Percentiles rank a stretch among this genome's conserved stretches.
These are phyloP conservation scores for Boulengeromyrus knoepffleri DNA, from an alignment of 2,113 vertebrate species.

Conservation along the genomic window DNA sequence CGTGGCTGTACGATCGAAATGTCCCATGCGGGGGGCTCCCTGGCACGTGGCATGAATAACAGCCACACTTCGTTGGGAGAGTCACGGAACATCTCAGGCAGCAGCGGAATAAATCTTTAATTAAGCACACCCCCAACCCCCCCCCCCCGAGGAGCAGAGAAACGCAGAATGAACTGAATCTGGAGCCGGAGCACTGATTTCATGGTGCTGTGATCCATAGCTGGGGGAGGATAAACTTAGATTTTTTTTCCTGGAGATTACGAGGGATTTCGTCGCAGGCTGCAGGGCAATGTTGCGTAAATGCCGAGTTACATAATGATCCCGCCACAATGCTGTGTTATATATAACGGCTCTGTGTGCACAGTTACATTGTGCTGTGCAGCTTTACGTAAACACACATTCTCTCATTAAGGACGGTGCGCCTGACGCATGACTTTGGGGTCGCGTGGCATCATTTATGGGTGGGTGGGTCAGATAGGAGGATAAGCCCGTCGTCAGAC, in stretches of 20 bases:
- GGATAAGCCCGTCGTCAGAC: neutral
- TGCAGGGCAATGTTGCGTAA: slow-evolving; percentile 1
- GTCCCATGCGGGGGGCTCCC: neutral
- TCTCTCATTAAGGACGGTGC: neutral
- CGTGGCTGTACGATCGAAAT: neutral
- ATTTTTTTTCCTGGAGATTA: neutral
- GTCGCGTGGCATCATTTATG: neutral
- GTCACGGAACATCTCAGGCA: neutral
- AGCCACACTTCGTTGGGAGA: neutral
- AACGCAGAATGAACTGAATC: neutral
- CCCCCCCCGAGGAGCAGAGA: neutral
- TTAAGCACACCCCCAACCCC: neutral
- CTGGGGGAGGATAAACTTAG: neutral
- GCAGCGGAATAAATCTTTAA: slow-evolving; percentile 6
- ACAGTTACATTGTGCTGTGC: neutral
- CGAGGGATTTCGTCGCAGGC: neutral
- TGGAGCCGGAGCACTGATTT: neutral
- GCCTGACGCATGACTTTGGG: neutral
- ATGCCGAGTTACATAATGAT: neutral
- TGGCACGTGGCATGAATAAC: neutral
- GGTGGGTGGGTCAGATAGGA: neutral
- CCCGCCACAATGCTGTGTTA: neutral
- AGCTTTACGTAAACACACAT: neutral
- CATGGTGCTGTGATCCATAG: neutral
- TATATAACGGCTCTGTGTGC: slow-evolving; percentile 2